Base-by-base conservation (phyloP, 2,113 vertebrate species). In the Panthera tigris region DNA sequence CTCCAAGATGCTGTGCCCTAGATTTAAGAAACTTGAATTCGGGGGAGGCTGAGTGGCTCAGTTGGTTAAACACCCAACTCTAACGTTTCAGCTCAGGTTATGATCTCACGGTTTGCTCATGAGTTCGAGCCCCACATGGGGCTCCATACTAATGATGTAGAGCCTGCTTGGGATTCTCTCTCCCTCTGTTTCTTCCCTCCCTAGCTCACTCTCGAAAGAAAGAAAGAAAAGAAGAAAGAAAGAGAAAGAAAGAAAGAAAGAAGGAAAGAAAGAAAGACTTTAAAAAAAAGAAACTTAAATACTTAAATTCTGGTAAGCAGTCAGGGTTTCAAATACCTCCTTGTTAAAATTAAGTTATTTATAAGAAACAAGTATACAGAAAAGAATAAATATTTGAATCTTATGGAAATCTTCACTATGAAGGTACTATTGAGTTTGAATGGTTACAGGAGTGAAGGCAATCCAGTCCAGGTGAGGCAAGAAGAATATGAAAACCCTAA, bases 341-440 rank as follows among this genome's bases (percentile, higher is more conserved):
- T 74, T 74, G 31, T n/a, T 82, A 82, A 89, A 83, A 87, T 86
- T 74, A 84, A 63, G 4, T 41, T 97, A 93, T 78, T 85, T 89
- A 65, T 31, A 52, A 94, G n/a, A 19, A 92, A 8, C 90, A 86
- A 89, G n/a, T 74, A 4, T 69, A 41, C 15, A 68, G 41, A 69
- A 65, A 92, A 68, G 25, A 89, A 92, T 21, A 65, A 81, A 63
- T 76, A 79, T 9, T 29, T 66, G 45, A 66, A 31, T 71, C 23
- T 71, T 39, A 31, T 3, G 7, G 36, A 96, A 55, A 13, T 39
- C 74, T 92, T 92, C 52, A 50, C 29, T 31, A 13, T 31, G 19
- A 39, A 55, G 8, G 13, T 39, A 69, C 29, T 15, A 71, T 14
- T 55, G 48, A 69, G 8, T 88, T 55, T 88, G 81, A 93, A 89